Conservation (phyloP, 2,113 vertebrate species). For the Ibidorhyncha struthersii region DNA sequence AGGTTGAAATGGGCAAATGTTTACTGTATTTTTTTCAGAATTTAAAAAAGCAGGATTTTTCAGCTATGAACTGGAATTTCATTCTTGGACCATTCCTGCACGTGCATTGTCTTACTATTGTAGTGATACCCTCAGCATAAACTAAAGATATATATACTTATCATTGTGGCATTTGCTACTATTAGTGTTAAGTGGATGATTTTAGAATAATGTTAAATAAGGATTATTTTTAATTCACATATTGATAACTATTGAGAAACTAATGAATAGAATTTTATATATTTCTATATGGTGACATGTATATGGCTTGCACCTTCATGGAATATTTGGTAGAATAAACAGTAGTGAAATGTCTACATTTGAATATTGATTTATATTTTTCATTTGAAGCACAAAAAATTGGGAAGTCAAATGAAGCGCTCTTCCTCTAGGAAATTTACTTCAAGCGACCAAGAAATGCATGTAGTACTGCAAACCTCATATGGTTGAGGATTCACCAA, state of each 20-base stretch:
- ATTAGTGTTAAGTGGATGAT: background rate
- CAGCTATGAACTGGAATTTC: background rate
- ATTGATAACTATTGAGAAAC: background rate
- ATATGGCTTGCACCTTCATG: slow-evolving; percentile 36
- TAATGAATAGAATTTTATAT: slow-evolving; percentile 20
- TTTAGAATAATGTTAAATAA: slow-evolving; percentile 25
- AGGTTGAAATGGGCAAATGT: background rate
- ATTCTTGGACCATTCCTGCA: background rate
- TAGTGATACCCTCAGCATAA: background rate
- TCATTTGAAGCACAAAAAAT: background rate
- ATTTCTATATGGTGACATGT: slow-evolving; percentile 56
- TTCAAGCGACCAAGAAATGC: background rate
- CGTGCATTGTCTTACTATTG: background rate
- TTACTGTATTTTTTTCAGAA: background rate
- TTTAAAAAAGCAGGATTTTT: background rate
- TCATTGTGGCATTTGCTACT: slow-evolving; percentile 14
- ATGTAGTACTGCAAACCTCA: background rate
- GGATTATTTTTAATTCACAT: slow-evolving; percentile 27
- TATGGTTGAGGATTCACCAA: background rate
- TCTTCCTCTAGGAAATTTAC: background rate
- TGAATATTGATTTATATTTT: slow-evolving; percentile 44
- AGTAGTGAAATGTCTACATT: slow-evolving; percentile 15
- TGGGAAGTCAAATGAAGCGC: background rate
- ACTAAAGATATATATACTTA: background rate
- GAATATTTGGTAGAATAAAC: slow-evolving; percentile 59